Evolutionary conservation across 2,113 vertebrate species (phyloP), one percentile per base, ranked within the genome.

Genomic region (Protomyctophum bolini): DNA sequence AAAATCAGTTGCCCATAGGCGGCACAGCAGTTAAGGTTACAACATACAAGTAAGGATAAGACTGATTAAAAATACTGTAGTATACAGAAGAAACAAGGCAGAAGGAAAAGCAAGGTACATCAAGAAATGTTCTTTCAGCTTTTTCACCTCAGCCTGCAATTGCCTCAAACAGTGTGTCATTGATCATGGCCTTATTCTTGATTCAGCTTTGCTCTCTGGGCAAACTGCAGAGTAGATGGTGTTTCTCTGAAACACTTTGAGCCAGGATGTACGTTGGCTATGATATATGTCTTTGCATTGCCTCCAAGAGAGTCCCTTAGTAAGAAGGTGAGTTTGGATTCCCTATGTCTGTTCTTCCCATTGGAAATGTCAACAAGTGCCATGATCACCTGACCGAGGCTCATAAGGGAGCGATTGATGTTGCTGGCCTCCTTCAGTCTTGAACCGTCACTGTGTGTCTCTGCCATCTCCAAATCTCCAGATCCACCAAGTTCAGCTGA

Each of bases 171-270:
- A 4, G 96, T 4, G 95, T 97, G 82, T 98, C 96, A 59, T 99
- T 99, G 61, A 99, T 91, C 69, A 97, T 85, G 66, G 97, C 97
- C 95, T 97, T 98, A 77, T 99, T 99, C 91, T 98, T 99, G 87
- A 99, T 99, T 21, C 79, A 99, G 52, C 67, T 99, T 99, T 45
- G 97, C 97, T 87, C 97, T 93, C 81, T 98, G 97, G 21, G 97
- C 97, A 82, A 99, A 99, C 10, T 98, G 97, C 76, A 99, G n/a
- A n/a, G n/a, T n/a, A n/a, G 97, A 99, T 1, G 98, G 80, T 0
- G 97, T 98, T 92, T 98, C 97, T 59, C 97, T 97, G 83, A 98
- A 99, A 85, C 95, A 98, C 72, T 90, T 96, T 65, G 95, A 95
- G 72, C 97, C 97, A 3, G 97, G 97, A 55, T 99, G 97, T n/a